Evolutionary conservation across 2,797 vertebrate genomes (phyloP).

Genomic region (Microhierax caerulescens): DNA sequence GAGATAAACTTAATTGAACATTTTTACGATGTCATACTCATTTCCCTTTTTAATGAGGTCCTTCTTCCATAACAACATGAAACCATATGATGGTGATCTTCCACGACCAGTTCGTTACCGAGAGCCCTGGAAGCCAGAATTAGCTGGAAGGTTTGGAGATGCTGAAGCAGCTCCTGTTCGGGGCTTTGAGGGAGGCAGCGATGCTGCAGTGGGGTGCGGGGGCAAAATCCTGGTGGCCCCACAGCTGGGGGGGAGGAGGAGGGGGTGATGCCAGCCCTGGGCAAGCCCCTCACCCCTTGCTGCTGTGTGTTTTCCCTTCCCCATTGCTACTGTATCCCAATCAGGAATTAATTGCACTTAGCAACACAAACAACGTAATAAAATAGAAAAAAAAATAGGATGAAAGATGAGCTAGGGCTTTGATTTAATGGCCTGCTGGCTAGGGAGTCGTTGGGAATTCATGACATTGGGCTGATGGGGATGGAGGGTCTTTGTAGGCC

Average conservation of each 20-base stretch:
- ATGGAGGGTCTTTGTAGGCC: neutral
- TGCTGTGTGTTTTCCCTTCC: neutral
- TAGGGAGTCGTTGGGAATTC: neutral
- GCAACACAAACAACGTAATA: neutral
- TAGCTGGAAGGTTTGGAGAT: neutral
- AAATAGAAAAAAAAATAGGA: neutral
- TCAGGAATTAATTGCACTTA: neutral
- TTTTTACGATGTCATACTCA: slow-evolving; percentile 46
- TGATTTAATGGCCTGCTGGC: neutral
- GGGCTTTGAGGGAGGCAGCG: neutral
- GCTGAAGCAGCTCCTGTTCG: neutral
- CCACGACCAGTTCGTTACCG: neutral
- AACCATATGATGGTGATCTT: neutral
- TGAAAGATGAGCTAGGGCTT: neutral
- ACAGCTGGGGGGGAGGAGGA: neutral
- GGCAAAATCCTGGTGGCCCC: neutral
- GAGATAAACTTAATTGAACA: slow-evolving; percentile 63
- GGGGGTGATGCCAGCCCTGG: neutral
- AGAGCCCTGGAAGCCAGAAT: neutral
- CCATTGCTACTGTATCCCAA: neutral
- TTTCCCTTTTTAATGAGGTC: slow-evolving; percentile 68
- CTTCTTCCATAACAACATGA: neutral
- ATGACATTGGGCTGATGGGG: neutral
- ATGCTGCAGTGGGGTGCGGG: accelerated
- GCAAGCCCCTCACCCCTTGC: accelerated